Evolutionary conservation across 2,113 vertebrate species (phyloP).

Genomic region (Notiomystis cincta): DNA sequence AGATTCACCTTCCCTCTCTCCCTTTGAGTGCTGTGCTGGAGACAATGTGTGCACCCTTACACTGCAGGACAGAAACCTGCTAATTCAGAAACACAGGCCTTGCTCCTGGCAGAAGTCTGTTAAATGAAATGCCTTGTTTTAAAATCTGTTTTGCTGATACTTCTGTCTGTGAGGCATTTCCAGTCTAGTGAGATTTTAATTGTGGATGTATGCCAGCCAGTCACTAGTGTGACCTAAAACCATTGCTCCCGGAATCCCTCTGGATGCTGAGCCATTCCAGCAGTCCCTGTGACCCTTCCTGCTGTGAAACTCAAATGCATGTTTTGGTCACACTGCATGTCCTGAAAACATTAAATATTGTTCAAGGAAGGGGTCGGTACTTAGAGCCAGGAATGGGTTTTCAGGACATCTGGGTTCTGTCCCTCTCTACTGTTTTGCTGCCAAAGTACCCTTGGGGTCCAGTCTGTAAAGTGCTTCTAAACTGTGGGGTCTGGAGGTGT

Average conservation of each 20-base stretch:
- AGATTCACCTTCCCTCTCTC: not conserved
- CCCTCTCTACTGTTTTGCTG: not conserved
- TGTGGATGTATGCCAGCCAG: constrained; percentile 45
- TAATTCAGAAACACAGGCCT: not conserved
- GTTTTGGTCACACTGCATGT: not conserved
- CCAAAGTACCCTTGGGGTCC: not conserved
- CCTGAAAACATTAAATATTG: not conserved
- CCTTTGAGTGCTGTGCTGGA: too few species aligned
- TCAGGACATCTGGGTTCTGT: not conserved
- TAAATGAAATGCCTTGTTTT: not conserved
- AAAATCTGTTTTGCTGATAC: constrained; percentile 49
- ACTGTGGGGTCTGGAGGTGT: not conserved
- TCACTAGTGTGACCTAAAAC: not conserved
- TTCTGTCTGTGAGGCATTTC: constrained; percentile 53
- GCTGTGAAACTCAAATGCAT: not conserved
- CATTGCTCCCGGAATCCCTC: not conserved
- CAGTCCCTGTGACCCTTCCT: not conserved
- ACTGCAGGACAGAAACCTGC: not conserved
- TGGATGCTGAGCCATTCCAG: not conserved
- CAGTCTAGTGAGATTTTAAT: constrained; percentile 53
- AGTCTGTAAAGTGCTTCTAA: not conserved
- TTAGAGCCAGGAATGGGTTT: not conserved
- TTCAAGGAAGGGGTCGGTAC: not conserved
- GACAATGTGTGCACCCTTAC: not conserved
- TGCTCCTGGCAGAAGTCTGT: not conserved